Evolutionary conservation across 2,797 vertebrate species (phyloP), one percentile per base, ranked within the genome.

Genomic region (Tangara arthus): DNA sequence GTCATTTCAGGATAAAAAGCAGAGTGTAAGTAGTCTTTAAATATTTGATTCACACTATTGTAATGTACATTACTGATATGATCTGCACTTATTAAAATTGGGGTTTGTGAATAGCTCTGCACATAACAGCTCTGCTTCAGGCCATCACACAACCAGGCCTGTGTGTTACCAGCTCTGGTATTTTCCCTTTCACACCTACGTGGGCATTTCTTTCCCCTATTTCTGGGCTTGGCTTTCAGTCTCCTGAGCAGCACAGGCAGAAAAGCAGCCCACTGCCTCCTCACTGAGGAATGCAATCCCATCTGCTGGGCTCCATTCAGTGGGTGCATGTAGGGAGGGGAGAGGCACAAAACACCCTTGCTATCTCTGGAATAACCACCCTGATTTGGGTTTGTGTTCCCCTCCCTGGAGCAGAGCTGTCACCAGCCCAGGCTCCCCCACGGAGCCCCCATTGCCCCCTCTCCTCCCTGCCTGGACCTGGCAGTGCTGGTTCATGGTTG

Each of bases 1-100:
- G 71, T 87, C 81, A 82, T 87, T 96, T 88, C 49, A 30, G 57
- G 91, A 93, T 89, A 90, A 90, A 93, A 94, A 93, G 81, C 49
- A 57, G 50, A 50, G 20, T 57, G n/a, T 82, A 80, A 57, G 68
- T 91, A 93, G 64, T 69, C 88, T 93, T 95, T 90, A 97, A 95
- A 84, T 82, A 95, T 87, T 89, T 94, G 72, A 91, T 73, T 85
- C 81, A 87, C 60, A 23, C 88, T 87, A 42, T 90, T 95, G 88
- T 95, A 93, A 92, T 90, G n/a, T 10, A 77, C 88, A 82, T 89
- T 84, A 73, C 86, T 77, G 93, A 64, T 76, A 73, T 7, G 59
- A 95, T 68, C 73, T 90, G 71, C 83, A 71, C 73, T 90, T 90
- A 84, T 66, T 84, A 57, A 82, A 92, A 84, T 30, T 24, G 65